These are phyloP conservation scores for Achatina immaculata DNA, from an alignment of 1,140 invertebrate genomes.

Conservation along the genomic window DNA sequence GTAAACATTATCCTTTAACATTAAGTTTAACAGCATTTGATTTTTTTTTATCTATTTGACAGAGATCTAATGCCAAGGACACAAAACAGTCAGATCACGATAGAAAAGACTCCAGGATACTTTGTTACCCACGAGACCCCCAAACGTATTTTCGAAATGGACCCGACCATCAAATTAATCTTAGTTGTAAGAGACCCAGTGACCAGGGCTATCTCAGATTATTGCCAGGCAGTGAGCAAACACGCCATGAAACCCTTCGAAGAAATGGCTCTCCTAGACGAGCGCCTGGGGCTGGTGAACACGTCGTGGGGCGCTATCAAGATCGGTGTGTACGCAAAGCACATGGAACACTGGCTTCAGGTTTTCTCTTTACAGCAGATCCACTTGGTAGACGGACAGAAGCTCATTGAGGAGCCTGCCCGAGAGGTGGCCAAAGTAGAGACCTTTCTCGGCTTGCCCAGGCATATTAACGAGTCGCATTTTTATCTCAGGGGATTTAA, in stretches of 20 bases:
- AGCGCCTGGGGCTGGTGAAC: slow-evolving; percentile 77
- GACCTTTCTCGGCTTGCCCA: slow-evolving; percentile 87
- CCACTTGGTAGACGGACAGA: slow-evolving; percentile 91
- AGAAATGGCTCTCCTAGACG: slow-evolving; percentile 83
- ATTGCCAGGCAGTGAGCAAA: slow-evolving; percentile 79
- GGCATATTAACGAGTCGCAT: slow-evolving; percentile 87
- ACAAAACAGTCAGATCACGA: slow-evolving; percentile 87
- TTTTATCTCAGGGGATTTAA: slow-evolving; percentile 95
- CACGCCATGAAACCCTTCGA: slow-evolving; percentile 81
- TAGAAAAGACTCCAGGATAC: slow-evolving; percentile 95
- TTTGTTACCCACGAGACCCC: slow-evolving; percentile 92
- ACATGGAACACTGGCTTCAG: slow-evolving; percentile 87
- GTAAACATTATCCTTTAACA: too few species aligned
- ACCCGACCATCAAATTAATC: slow-evolving; percentile 85
- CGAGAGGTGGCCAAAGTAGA: slow-evolving; percentile 86
- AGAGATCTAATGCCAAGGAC: slow-evolving; percentile 89
- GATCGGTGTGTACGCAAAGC: slow-evolving; percentile 88
- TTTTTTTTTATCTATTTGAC: slow-evolving; percentile 49
- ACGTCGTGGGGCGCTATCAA: slow-evolving; percentile 88
- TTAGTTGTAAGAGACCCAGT: slow-evolving; percentile 93
- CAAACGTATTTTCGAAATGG: slow-evolving; percentile 86
- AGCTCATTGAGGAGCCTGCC: slow-evolving; percentile 87
- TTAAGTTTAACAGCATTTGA: too few species aligned
- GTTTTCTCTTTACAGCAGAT: slow-evolving; percentile 87
- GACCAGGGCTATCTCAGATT: slow-evolving; percentile 93